Conservation (phyloP, 1,140 invertebrate species). For the Heterodera schachtii region DNA sequence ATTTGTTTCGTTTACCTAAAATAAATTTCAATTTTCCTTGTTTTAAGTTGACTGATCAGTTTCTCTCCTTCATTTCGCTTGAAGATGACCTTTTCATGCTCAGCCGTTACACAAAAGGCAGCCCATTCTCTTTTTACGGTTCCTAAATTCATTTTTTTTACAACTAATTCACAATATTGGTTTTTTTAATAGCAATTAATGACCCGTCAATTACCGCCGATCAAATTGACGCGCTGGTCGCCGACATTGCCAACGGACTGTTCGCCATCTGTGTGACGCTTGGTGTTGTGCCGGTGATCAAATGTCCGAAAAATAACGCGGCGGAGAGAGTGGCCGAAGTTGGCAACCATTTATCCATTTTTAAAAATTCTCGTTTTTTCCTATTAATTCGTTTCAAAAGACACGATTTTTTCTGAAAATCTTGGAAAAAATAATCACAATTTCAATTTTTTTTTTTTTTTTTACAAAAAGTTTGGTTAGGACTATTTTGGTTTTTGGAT, state of each 20-base stretch:
- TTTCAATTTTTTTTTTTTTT: too few relatives aligned
- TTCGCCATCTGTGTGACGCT: constrained; percentile 96
- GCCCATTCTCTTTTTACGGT: constrained; percentile 54
- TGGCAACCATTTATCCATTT: neutral
- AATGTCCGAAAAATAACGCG: constrained; percentile 90
- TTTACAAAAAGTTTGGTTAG: too few relatives aligned
- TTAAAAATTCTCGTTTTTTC: constrained; percentile 3
- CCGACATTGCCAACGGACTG: constrained; percentile 89
- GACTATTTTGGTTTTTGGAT: too few relatives aligned
- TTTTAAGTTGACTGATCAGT: constrained; percentile 84
- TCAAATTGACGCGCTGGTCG: constrained; percentile 92
- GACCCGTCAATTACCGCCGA: constrained; percentile 89
- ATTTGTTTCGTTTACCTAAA: too few relatives aligned
- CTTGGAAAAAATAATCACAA: too few relatives aligned
- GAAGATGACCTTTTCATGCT: constrained; percentile 97
- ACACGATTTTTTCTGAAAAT: too few relatives aligned
- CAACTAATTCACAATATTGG: constrained; percentile 20
- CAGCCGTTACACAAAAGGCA: constrained; percentile 46
- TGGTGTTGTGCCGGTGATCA: constrained; percentile 89
- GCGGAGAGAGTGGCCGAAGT: constrained; percentile 92
- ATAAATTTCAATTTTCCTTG: constrained; percentile 6
- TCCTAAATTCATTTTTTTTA: constrained; percentile 11
- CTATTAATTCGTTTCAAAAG: too few relatives aligned
- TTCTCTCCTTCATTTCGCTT: constrained; percentile 95
- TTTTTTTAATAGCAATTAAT: constrained; percentile 81